A percentile compares a stretch with the other conserved stretches of the same genome.
These are phyloP conservation scores for Xylota segnis DNA, from an alignment of 2,888 invertebrate genomes.

Conservation along the genomic window DNA sequence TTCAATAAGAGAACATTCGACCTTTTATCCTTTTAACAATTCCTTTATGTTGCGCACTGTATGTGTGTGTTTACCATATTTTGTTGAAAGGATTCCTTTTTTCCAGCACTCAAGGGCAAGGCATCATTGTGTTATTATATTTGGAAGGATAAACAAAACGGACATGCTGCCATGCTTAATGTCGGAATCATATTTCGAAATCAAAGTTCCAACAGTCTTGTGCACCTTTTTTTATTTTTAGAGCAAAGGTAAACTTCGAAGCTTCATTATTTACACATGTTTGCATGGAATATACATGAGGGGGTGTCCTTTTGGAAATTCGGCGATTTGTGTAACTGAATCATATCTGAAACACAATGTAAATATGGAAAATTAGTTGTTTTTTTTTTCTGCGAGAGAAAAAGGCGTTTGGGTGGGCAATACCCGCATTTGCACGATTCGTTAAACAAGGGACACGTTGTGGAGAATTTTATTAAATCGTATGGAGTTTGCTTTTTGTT, in stretches of 20 bases:
- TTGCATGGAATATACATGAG: constrained; percentile 43
- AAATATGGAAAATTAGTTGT: constrained; percentile 73
- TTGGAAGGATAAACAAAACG: constrained; percentile 62
- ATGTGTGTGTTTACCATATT: constrained; percentile 19
- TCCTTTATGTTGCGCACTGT: constrained; percentile 26
- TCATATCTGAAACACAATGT: constrained; percentile 69
- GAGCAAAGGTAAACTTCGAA: constrained; percentile 44
- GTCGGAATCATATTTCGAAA: constrained; percentile 60
- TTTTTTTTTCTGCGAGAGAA: not conserved
- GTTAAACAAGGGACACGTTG: constrained; percentile 85
- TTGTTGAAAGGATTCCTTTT: not conserved
- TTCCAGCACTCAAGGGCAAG: not conserved
- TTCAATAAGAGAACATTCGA: constrained; percentile 73
- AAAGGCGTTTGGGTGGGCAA: constrained; percentile 49
- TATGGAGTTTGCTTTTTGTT: constrained; percentile 20
- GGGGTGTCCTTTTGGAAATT: constrained; percentile 69
- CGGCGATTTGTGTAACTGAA: constrained; percentile 68
- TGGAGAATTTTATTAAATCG: constrained; percentile 36
- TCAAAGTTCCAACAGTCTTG: constrained; percentile 44
- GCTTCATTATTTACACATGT: constrained; percentile 74
- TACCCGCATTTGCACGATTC: constrained; percentile 85
- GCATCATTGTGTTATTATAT: constrained; percentile 18
- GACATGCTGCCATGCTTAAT: constrained; percentile 55
- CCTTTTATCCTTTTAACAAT: constrained; percentile 73
- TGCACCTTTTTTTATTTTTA: constrained; percentile 7